These are phyloP conservation scores for Saccopteryx leptura DNA, from an alignment of 2,113 vertebrate genomes.

Conservation along the genomic window DNA sequence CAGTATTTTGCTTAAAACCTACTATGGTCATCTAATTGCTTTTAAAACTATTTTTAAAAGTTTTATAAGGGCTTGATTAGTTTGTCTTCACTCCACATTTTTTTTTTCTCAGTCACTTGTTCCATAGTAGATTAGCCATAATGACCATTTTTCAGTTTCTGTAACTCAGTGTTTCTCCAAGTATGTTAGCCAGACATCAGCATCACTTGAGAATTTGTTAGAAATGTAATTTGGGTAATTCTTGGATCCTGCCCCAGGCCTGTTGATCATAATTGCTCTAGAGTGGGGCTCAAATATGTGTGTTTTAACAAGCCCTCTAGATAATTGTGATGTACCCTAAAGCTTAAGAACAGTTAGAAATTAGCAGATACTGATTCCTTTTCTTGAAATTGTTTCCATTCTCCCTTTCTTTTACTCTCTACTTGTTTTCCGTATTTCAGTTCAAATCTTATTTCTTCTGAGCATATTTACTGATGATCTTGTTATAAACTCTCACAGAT, in stretches of 20 bases:
- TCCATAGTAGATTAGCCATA: not conserved
- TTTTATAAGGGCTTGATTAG: not conserved
- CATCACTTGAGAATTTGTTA: not conserved
- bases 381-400: not conserved
- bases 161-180: not conserved
- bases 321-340: not conserved
- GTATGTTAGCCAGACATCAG: not conserved
- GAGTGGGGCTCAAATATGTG: not conserved
- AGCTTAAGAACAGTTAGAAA: not conserved
- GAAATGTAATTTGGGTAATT: not conserved
- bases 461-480: not conserved
- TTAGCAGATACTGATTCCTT: not conserved
- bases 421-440: not conserved
- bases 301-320: not conserved
- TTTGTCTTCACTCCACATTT: not conserved
- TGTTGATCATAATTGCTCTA: not conserved
- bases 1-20: not conserved
- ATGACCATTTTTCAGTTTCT: not conserved
- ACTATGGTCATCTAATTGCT: not conserved
- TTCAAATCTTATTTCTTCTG: slow-evolving; percentile 21
- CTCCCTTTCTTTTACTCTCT: not conserved
- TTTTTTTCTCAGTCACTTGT: not conserved
- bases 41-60: not conserved
- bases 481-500: not conserved
- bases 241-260: rapidly evolving